Evolutionary conservation across 2,888 invertebrate species (phyloP), one percentile per base, ranked within the genome.

Genomic region (Habroteleia sp.): DNA sequence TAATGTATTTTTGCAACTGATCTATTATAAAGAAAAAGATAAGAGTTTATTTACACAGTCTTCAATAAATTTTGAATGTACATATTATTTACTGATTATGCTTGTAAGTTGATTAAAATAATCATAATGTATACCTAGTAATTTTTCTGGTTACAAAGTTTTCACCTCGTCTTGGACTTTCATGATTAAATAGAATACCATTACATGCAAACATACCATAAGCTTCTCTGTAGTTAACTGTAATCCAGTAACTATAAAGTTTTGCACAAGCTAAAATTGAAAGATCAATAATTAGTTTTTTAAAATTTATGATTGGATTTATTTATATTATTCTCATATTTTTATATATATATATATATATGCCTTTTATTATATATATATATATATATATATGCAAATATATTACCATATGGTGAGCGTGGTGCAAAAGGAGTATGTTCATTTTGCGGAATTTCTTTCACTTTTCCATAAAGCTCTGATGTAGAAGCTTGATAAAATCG

Each of bases 71-170:
- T n/a, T n/a, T n/a, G n/a, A n/a, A n/a, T n/a, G n/a, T n/a, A n/a
- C n/a, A n/a, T n/a, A n/a, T n/a, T n/a, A n/a, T n/a, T n/a, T n/a
- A n/a, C n/a, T n/a, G n/a, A n/a, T n/a, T n/a, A n/a, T n/a, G n/a
- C n/a, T n/a, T n/a, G n/a, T n/a, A n/a, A n/a, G n/a, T n/a, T n/a
- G n/a, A n/a, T n/a, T n/a, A n/a, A n/a, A n/a, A n/a, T n/a, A n/a
- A n/a, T n/a, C n/a, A 25, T 27, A 27, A 20, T n/a, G 46, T 17
- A 1, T 13, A 74, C 68, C 99, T 91, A 0, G 99, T 99, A 75
- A 99, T 97, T 90, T 99, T 99, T 77, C 99, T 91, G 0, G 99
- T 99, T 3, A 99, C 99, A 90, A 99, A 99, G 85, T 96, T 99
- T 90, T 99, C 99, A 6, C 99, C 98, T 78, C 98, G 90, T 50